These are phyloP conservation scores for Antheraea mylitta DNA, from an alignment of 1,140 invertebrate genomes.

Conservation along the genomic window DNA sequence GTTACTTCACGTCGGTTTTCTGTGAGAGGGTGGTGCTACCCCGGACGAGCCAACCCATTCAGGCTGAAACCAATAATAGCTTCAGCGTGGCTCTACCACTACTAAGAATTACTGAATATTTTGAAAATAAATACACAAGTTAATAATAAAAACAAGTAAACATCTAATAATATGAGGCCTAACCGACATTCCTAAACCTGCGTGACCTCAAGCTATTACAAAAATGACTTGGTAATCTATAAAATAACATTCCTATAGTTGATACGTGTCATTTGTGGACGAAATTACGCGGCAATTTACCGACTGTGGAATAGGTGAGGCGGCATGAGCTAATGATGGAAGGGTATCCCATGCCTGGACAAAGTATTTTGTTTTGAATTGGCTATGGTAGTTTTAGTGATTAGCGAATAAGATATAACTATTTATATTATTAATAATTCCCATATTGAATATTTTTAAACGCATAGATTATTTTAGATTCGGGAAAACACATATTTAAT, in stretches of 20 bases:
- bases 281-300: conserved; percentile 61
- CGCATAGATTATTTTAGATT: too few species aligned
- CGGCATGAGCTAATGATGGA: conserved; percentile 14
- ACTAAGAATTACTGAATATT: too few species aligned
- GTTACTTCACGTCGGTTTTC: too few species aligned
- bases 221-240: conserved; percentile 58
- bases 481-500: too few species aligned
- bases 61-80: too few species aligned
- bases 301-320: conserved; percentile 24
- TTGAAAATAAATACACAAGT: background rate
- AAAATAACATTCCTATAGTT: conserved; percentile 67
- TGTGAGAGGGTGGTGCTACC: too few species aligned
- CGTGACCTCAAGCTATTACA: conserved; percentile 60
- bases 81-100: too few species aligned
- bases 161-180: conserved; percentile 17
- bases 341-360: background rate
- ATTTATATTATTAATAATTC: background rate
- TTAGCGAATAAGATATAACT: background rate
- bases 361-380: background rate
- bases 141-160: conserved; percentile 7
- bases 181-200: conserved; percentile 51
- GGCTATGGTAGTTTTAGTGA: background rate
- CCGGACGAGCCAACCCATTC: too few species aligned
- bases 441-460: too few species aligned
- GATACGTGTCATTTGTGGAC: conserved; percentile 60